Evolutionary conservation across 2,888 invertebrate species (phyloP).

Genomic region (Acleris laterana): DNA sequence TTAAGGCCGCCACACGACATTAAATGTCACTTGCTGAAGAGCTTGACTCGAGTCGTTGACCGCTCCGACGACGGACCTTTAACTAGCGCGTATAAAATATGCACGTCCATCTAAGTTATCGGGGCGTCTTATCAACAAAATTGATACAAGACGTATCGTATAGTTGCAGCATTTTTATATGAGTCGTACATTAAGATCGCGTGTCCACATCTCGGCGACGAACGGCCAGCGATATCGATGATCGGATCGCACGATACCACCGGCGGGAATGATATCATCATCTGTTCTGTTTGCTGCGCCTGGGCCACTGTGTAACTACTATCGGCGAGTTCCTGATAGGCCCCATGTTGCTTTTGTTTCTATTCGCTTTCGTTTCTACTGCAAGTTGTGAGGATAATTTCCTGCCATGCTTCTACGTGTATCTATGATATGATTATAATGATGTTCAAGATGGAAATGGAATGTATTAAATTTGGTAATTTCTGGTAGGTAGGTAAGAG

Average conservation of each 20-base stretch:
- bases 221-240: slow-evolving; percentile 55
- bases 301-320: slow-evolving; percentile 38
- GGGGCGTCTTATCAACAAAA: slow-evolving; percentile 56
- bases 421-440: background rate
- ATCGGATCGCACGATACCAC: slow-evolving; percentile 68
- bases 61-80: slow-evolving; percentile 26
- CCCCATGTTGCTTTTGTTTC: slow-evolving; percentile 22
- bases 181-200: slow-evolving; percentile 62
- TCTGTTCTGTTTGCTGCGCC: slow-evolving; percentile 38
- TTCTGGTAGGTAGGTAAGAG: too few relatives aligned
- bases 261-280: slow-evolving; percentile 44
- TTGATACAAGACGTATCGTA: slow-evolving; percentile 69
- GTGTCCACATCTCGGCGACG: slow-evolving; percentile 50
- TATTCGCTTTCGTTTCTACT: slow-evolving; percentile 15
- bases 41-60: slow-evolving; percentile 25
- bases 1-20: background rate
- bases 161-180: slow-evolving; percentile 57
- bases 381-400: slow-evolving; percentile 10
- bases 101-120: slow-evolving; percentile 47
- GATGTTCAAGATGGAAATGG: background rate
- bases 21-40: slow-evolving; percentile 13
- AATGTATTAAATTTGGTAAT: too few relatives aligned
- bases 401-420: background rate
- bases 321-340: slow-evolving; percentile 32
- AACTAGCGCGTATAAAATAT: slow-evolving; percentile 30